Evolutionary conservation across 1,140 invertebrate species (phyloP).

Genomic region (Pollicipes pollicipes): DNA sequence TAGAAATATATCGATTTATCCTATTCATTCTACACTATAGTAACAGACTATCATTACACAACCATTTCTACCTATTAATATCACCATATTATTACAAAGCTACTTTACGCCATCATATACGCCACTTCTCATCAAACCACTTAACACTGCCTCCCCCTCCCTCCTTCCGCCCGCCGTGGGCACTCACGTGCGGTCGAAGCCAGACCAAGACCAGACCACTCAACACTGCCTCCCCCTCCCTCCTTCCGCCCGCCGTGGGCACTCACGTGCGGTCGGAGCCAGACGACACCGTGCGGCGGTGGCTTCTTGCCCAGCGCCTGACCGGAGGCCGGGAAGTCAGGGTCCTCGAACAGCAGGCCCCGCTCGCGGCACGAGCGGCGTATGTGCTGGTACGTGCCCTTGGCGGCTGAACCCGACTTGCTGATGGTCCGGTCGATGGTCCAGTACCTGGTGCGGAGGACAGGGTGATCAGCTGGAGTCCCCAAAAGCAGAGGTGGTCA

Average conservation of each 20-base stretch:
- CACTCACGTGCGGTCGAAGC: too few relatives aligned
- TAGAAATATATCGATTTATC: too few relatives aligned
- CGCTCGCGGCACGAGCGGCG: conserved; percentile 36
- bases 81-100: too few relatives aligned
- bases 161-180: not conserved
- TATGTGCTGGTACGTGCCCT: conserved; percentile 33
- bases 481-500: too few relatives aligned
- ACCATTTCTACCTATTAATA: too few relatives aligned
- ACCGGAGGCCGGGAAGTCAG: conserved; percentile 40
- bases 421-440: conserved; percentile 33
- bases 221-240: not conserved
- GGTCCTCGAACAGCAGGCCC: conserved; percentile 44
- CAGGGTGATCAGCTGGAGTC: too few relatives aligned
- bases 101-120: too few relatives aligned
- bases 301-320: conserved; percentile 35
- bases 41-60: too few relatives aligned
- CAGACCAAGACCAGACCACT: too few relatives aligned
- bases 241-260: not conserved
- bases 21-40: too few relatives aligned
- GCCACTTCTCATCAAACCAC: too few relatives aligned
- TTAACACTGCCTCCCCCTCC: too few relatives aligned
- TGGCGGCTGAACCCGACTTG: conserved; percentile 32
- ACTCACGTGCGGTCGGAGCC: conserved; percentile 33
- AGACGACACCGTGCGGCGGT: conserved; percentile 30
- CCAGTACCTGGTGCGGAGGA: conserved; percentile 33